A percentile compares a stretch with the other conserved stretches of the same genome.
These are phyloP conservation scores for Archocentrus centrarchus DNA, from an alignment of 2,113 vertebrate genomes.

Conservation along the genomic window DNA sequence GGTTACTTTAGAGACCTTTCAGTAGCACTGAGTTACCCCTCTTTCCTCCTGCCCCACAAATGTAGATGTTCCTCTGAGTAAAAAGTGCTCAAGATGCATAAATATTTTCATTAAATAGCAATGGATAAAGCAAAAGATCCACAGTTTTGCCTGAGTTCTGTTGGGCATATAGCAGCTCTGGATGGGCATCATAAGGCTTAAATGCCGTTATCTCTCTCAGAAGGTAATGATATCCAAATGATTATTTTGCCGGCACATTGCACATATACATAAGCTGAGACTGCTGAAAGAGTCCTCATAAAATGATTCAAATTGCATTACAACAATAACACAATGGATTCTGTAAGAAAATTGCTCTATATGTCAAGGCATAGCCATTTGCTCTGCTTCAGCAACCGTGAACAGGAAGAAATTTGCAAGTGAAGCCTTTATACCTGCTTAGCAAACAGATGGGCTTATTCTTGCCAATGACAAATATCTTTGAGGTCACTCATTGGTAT, in stretches of 20 bases:
- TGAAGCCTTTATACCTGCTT: conserved; percentile 41
- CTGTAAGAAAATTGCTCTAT: conserved; percentile 39
- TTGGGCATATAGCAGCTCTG: conserved; percentile 9
- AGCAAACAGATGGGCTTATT: conserved; percentile 55
- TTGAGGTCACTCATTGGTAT: conserved; percentile 70
- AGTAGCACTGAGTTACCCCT: not conserved
- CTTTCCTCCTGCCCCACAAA: not conserved
- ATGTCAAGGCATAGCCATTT: conserved; percentile 21
- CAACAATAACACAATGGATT: conserved; percentile 25
- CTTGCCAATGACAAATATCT: conserved; percentile 58
- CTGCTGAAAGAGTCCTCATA: conserved; percentile 15
- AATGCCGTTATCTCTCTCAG: conserved; percentile 51
- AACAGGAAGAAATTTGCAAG: conserved; percentile 25
- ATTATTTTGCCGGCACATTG: conserved; percentile 64
- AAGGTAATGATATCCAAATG: conserved; percentile 68
- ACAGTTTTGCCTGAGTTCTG: conserved; percentile 26
- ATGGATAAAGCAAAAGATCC: conserved; percentile 11
- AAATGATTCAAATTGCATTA: conserved; percentile 49
- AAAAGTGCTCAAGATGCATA: conserved; percentile 22
- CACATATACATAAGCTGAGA: conserved; percentile 40
- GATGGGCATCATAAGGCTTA: conserved; percentile 48
- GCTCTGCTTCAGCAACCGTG: conserved; percentile 29
- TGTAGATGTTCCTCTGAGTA: conserved; percentile 8
- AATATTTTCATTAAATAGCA: conserved; percentile 38
- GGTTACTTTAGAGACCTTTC: conserved; percentile 8